These are phyloP conservation scores for Ageneiosus marmoratus DNA, from an alignment of 2,113 vertebrate genomes.

Conservation along the genomic window DNA sequence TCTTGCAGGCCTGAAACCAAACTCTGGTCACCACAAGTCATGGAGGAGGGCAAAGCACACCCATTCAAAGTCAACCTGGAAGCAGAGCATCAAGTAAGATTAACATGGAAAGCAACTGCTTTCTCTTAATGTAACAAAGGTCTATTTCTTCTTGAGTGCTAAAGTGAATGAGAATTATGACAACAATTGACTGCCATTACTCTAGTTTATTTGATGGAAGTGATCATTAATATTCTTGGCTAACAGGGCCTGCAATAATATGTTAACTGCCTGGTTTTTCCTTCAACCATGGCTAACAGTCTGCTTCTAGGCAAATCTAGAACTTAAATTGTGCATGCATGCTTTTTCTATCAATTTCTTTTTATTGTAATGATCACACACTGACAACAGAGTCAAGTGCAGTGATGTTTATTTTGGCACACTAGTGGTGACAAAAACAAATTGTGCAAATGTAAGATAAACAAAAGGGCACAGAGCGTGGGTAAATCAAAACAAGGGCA, in stretches of 20 bases:
- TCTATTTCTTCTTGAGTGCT: slow-evolving; percentile 4
- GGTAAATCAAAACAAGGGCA: too few species aligned
- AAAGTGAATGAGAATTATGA: slow-evolving; percentile 22
- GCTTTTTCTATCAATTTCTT: not conserved
- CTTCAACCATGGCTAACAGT: not conserved
- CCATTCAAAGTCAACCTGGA: slow-evolving; percentile 87
- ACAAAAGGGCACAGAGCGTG: too few species aligned
- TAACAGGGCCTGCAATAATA: not conserved
- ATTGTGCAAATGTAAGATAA: too few species aligned
- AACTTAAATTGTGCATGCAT: not conserved
- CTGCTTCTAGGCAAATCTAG: not conserved
- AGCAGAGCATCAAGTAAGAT: slow-evolving; percentile 84
- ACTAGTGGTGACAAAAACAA: too few species aligned
- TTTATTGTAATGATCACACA: too few species aligned
- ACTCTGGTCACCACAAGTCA: slow-evolving; percentile 83
- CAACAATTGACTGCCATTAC: not conserved
- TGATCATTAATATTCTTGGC: not conserved
- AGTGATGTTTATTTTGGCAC: too few species aligned
- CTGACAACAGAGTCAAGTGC: too few species aligned
- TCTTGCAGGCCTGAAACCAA: slow-evolving; percentile 77
- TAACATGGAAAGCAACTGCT: not conserved
- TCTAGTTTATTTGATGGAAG: not conserved
- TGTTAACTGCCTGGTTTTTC: slow-evolving; percentile 6
- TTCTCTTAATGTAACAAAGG: not conserved
- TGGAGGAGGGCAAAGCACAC: slow-evolving; percentile 81